phyloP scores from a whole-genome alignment of 2,797 vertebrate species.

The Cuniculus paca region DNA sequence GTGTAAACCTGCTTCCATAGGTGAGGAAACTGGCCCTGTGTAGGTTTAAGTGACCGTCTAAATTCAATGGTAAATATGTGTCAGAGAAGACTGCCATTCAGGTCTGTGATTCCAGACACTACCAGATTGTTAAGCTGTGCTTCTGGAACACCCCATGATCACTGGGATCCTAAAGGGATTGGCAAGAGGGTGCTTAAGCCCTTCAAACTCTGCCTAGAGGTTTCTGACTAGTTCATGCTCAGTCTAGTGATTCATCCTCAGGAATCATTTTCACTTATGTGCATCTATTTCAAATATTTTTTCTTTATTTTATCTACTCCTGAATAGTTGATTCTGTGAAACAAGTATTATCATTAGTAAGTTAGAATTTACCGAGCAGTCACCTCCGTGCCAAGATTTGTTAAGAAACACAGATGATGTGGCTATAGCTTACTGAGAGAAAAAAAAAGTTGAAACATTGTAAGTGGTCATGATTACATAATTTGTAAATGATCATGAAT shows the following conservation, averaged over 20 bases:
- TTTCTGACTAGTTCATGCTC: neutral
- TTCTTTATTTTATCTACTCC: neutral
- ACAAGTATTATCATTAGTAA: neutral
- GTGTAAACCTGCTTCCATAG: neutral
- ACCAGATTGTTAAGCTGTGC: neutral
- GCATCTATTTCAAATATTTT: neutral
- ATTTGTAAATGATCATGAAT: neutral
- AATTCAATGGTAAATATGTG: neutral
- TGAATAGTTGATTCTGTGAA: neutral
- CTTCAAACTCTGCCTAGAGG: neutral
- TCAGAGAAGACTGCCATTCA: neutral
- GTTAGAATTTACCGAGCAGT: neutral
- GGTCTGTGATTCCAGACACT: neutral
- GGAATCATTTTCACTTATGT: neutral
- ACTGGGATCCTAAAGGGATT: too few relatives aligned
- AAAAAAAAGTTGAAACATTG: neutral
- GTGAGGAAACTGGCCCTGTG: neutral
- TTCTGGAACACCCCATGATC: neutral
- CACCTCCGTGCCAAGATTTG: neutral
- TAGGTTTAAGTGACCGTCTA: too few relatives aligned
- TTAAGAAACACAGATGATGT: neutral
- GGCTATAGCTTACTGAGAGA: neutral
- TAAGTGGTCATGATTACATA: neutral
- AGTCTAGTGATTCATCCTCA: neutral
- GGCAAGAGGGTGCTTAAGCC: accelerated